Conservation (phyloP, 2,888 invertebrate species). For the Ophioninae sp. region DNA sequence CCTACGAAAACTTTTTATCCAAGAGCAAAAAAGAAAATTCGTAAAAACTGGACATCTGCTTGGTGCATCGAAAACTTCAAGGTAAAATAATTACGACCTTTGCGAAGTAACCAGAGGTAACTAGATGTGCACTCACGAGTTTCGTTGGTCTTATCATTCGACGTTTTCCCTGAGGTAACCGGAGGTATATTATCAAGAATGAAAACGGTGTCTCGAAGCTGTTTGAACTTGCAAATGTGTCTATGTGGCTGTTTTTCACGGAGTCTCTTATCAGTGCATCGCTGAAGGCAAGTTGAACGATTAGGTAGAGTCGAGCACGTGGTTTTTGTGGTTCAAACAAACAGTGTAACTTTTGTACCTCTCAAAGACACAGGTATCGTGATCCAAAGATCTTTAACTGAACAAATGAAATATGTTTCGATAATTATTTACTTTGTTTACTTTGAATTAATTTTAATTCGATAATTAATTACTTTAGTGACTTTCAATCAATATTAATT, state of each 20-base stretch:
- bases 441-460: too few relatives aligned
- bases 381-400: neutral
- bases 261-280: constrained; percentile 5
- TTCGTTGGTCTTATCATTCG: constrained; percentile 15
- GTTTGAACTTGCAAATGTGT: neutral
- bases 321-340: neutral
- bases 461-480: too few relatives aligned
- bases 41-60: too few relatives aligned
- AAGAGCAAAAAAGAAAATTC: too few relatives aligned
- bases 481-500: too few relatives aligned
- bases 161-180: neutral
- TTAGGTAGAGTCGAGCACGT: neutral
- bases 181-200: neutral
- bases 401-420: neutral
- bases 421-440: too few relatives aligned
- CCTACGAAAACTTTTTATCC: too few relatives aligned
- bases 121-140: neutral
- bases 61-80: too few relatives aligned
- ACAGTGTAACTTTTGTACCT: neutral
- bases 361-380: neutral
- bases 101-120: neutral
- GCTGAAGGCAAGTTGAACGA: neutral
- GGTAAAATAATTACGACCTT: neutral
- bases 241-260: neutral
- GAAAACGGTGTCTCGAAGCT: neutral